Percentiles rank a stretch among this genome's conserved stretches.
Evolutionary conservation across 2,113 vertebrate species (phyloP).

Genomic region (Catharus bicknelli): DNA sequence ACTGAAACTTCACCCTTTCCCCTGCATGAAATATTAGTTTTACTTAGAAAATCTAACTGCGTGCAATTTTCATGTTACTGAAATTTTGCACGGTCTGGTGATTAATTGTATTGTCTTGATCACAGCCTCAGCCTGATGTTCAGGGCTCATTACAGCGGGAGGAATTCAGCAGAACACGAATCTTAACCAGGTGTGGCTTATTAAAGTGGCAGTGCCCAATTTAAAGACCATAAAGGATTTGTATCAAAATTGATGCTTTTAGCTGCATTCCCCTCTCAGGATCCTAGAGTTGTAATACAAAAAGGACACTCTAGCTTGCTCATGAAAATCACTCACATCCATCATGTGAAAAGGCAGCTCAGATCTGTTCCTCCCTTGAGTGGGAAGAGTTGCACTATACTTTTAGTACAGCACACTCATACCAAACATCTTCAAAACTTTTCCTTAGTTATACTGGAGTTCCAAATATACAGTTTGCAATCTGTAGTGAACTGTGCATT

Average conservation of each 20-base stretch:
- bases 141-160: constrained; percentile 59
- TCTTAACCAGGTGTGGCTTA: constrained; percentile 70
- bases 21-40: constrained; percentile 71
- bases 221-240: constrained; percentile 67
- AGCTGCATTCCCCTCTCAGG: constrained; percentile 47
- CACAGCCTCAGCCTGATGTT: constrained; percentile 67
- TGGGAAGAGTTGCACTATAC: not conserved
- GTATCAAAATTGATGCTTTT: constrained; percentile 66
- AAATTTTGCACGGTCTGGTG: constrained; percentile 70
- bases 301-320: constrained; percentile 59
- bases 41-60: constrained; percentile 59
- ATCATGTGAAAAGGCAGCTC: constrained; percentile 60
- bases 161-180: constrained; percentile 64
- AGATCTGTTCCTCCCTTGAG: constrained; percentile 16
- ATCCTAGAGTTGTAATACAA: constrained; percentile 29
- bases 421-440: constrained; percentile 42
- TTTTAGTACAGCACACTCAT: not conserved
- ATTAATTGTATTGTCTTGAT: constrained; percentile 76
- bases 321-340: constrained; percentile 66
- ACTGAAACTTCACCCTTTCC: constrained; percentile 60
- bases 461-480: not conserved
- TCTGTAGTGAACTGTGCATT: not conserved
- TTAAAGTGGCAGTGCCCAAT: constrained; percentile 70
- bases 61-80: constrained; percentile 66
- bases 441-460: not conserved